These are phyloP conservation scores for Seladonia tumulorum DNA, from an alignment of 2,888 invertebrate species.

Conservation along the genomic window DNA sequence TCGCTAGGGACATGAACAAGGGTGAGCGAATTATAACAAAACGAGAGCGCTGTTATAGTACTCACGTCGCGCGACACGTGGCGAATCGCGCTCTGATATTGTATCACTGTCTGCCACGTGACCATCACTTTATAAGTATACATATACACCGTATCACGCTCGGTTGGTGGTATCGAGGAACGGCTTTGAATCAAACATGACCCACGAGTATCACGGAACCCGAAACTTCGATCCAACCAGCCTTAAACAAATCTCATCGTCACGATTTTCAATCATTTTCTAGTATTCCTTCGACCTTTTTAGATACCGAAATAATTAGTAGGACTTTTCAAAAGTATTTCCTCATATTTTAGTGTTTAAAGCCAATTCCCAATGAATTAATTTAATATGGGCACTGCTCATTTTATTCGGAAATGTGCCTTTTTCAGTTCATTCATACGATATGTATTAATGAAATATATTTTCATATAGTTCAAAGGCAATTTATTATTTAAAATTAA, in stretches of 20 bases:
- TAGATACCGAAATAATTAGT: not conserved
- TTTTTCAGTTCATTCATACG: too few relatives aligned
- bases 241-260: not conserved
- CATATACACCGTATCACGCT: constrained; percentile 70
- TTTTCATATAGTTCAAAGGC: too few relatives aligned
- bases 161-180: constrained; percentile 49
- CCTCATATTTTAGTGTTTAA: too few relatives aligned
- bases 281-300: not conserved
- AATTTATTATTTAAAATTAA: too few relatives aligned
- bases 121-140: constrained; percentile 80
- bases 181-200: constrained; percentile 11
- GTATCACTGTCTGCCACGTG: constrained; percentile 79
- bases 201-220: not conserved
- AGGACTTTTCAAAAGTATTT: not conserved
- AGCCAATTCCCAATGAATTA: not conserved
- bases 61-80: constrained; percentile 80
- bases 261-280: not conserved
- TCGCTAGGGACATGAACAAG: constrained; percentile 69
- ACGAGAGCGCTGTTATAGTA: constrained; percentile 65
- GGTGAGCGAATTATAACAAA: constrained; percentile 76
- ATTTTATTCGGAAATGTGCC: too few relatives aligned
- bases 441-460: too few relatives aligned
- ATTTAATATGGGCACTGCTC: too few relatives aligned
- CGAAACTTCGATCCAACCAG: not conserved
- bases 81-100: constrained; percentile 78